A percentile compares a stretch with the other conserved stretches of the same genome.
Evolutionary conservation across 2,888 invertebrate species (phyloP).

Genomic region (Loripinus fragilis): DNA sequence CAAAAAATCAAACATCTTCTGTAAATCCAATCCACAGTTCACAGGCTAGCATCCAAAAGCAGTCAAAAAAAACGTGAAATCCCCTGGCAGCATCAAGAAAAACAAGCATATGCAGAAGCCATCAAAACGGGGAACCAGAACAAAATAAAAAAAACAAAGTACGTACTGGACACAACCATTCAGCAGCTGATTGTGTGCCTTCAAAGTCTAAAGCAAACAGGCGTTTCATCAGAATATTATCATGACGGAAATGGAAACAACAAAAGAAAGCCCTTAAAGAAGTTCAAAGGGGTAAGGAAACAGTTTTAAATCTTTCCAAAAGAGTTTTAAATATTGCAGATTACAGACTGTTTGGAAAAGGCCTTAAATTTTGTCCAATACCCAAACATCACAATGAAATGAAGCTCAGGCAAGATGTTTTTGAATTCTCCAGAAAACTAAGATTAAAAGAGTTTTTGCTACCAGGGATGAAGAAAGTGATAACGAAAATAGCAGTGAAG

Average conservation of each 20-base stretch:
- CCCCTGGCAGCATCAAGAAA: constrained; percentile 14
- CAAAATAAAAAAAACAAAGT: constrained; percentile 1
- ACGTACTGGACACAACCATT: constrained; percentile 18
- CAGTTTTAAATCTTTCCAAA: constrained; percentile 29
- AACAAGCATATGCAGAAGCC: constrained; percentile 18
- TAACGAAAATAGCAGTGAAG: neutral
- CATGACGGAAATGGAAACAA: constrained; percentile 22
- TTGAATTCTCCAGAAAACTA: constrained; percentile 16
- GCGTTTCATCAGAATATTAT: constrained; percentile 19
- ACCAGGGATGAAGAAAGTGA: neutral
- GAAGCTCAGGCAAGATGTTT: constrained; percentile 3
- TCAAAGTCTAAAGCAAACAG: constrained; percentile 13
- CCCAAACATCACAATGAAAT: constrained; percentile 25
- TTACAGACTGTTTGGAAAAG: constrained; percentile 26
- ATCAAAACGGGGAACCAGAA: constrained; percentile 21
- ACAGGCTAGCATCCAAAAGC: neutral
- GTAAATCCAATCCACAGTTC: neutral
- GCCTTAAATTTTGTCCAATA: constrained; percentile 27
- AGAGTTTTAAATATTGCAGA: neutral
- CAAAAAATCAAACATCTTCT: neutral
- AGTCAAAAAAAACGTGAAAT: constrained; percentile 1
- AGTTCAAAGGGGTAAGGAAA: constrained; percentile 18
- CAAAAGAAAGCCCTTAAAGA: constrained; percentile 19
- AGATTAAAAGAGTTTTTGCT: constrained; percentile 8
- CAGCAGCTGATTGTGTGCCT: constrained; percentile 7